Conservation (phyloP, 2,797 vertebrate genomes). For the Serranus cabrilla region DNA sequence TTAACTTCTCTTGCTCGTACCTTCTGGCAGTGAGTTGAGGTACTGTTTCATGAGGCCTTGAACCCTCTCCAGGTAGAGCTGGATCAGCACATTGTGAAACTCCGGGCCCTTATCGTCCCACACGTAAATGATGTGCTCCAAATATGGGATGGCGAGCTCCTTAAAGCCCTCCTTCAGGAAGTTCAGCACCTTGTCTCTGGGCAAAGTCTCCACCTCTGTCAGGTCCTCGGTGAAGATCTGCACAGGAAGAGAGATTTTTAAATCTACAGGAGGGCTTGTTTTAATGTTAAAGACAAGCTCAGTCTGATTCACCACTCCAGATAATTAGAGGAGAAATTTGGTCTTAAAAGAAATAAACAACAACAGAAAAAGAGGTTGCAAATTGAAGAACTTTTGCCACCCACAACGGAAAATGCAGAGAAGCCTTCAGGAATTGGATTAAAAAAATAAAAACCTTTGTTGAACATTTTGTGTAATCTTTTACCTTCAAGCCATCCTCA, state of each 20-base stretch:
- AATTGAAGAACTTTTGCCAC: too few relatives aligned
- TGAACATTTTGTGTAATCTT: not conserved
- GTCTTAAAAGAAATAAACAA: too few relatives aligned
- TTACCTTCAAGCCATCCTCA: constrained; percentile 96
- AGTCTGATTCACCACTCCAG: too few relatives aligned
- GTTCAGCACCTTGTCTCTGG: constrained; percentile 91
- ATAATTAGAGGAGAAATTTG: too few relatives aligned
- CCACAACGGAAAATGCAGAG: too few relatives aligned
- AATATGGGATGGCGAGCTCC: constrained; percentile 93
- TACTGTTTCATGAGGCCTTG: constrained; percentile 97
- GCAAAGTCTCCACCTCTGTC: constrained; percentile 95
- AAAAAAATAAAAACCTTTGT: too few relatives aligned
- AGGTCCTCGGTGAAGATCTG: constrained; percentile 99
- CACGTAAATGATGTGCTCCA: constrained; percentile 95
- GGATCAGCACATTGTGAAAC: constrained; percentile 97
- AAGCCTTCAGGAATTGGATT: too few relatives aligned
- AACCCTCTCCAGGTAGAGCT: constrained; percentile 96
- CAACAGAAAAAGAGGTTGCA: too few relatives aligned
- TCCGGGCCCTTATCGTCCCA: constrained; percentile 93
- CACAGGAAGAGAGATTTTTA: constrained; percentile 5
- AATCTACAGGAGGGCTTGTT: not conserved
- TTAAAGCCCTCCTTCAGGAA: constrained; percentile 96
- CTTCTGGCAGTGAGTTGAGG: constrained; percentile 91
- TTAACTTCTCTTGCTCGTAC: constrained; percentile 70
- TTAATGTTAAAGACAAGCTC: not conserved